Evolutionary conservation across 2,797 vertebrate species (phyloP).

Genomic region (Parambassis ranga): DNA sequence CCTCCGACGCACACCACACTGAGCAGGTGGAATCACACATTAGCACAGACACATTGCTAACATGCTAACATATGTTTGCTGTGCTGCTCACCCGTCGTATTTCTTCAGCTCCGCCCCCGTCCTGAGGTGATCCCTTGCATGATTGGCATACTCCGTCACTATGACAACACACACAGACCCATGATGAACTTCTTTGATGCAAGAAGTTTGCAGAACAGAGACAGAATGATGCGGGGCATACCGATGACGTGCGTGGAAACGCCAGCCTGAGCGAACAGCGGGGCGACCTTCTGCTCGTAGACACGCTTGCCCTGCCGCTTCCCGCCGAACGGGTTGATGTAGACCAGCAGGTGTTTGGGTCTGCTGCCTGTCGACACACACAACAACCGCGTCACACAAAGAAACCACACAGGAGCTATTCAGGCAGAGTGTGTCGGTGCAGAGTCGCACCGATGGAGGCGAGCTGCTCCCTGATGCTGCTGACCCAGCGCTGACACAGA

Average conservation of each 20-base stretch:
- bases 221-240: conserved; percentile 44
- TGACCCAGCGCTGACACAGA: conserved; percentile 88
- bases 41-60: not conserved
- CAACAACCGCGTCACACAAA: not conserved
- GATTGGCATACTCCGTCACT: conserved; percentile 93
- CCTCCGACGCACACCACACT: conserved; percentile 96
- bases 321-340: conserved; percentile 94
- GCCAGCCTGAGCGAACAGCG: conserved; percentile 87
- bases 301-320: conserved; percentile 87
- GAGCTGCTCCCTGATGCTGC: conserved; percentile 85
- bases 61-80: not conserved
- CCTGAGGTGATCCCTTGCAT: conserved; percentile 89
- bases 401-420: not conserved
- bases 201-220: not conserved
- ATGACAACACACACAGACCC: conserved; percentile 42
- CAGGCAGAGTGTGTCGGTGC: not conserved
- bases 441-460: conserved; percentile 82
- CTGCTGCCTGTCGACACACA: conserved; percentile 77
- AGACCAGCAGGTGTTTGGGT: conserved; percentile 92
- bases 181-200: not conserved
- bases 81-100: conserved; percentile 90
- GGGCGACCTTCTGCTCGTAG: conserved; percentile 92
- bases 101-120: conserved; percentile 85
- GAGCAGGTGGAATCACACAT: conserved; percentile 3
- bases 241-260: conserved; percentile 88